Evolutionary conservation across 1,140 invertebrate genomes (phyloP).

Genomic region (Cydia splendana): DNA sequence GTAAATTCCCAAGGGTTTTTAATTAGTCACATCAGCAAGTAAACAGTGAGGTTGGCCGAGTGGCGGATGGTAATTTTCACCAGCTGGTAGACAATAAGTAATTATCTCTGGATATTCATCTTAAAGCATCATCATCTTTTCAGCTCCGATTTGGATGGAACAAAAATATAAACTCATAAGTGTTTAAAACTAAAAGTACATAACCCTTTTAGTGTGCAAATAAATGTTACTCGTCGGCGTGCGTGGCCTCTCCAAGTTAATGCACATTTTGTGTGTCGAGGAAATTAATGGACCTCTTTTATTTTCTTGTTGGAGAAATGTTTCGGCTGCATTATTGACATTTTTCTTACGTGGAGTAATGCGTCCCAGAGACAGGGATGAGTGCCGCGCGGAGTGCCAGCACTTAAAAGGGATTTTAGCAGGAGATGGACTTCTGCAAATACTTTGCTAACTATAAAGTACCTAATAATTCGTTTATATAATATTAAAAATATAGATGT

Average conservation of each 20-base stretch:
- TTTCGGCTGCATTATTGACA: constrained; percentile 29
- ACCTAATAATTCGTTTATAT: too few relatives aligned
- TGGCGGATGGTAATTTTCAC: constrained; percentile 18
- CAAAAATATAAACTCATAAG: not conserved
- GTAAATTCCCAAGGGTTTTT: constrained; percentile 19
- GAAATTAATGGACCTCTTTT: constrained; percentile 26
- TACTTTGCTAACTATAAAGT: not conserved
- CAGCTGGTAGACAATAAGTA: constrained; percentile 8
- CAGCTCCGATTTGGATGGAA: not conserved
- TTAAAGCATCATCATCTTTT: not conserved
- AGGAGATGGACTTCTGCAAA: not conserved
- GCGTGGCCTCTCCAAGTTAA: constrained; percentile 25
- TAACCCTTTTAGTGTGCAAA: constrained; percentile 11
- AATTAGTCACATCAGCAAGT: constrained; percentile 28
- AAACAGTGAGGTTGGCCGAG: constrained; percentile 13
- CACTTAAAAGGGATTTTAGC: constrained; percentile 16
- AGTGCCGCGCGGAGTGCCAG: not conserved
- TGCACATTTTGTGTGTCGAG: constrained; percentile 26
- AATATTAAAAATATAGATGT: too few relatives aligned
- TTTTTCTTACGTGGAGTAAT: constrained; percentile 9
- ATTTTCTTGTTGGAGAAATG: constrained; percentile 10
- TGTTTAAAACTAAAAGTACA: not conserved
- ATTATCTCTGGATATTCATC: constrained; percentile 16
- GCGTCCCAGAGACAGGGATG: not conserved
- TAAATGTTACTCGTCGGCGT: constrained; percentile 16